These are phyloP conservation scores for Batillaria attramentaria DNA, from an alignment of 1,140 invertebrate species.

Conservation along the genomic window DNA sequence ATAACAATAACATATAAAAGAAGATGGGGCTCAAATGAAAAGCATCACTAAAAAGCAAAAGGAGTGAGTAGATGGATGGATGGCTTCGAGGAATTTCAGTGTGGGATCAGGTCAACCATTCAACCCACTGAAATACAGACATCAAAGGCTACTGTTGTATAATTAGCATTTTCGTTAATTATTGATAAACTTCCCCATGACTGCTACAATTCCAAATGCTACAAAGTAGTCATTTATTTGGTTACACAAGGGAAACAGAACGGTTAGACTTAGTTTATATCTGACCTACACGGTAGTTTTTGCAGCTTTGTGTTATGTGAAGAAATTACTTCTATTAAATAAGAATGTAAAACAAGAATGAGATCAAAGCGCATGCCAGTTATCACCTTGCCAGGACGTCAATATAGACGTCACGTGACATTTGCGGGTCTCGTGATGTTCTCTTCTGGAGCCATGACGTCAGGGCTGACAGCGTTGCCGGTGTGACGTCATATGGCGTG, in stretches of 20 bases:
- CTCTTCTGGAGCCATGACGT: neutral
- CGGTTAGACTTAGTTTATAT: too few relatives aligned
- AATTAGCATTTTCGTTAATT: too few relatives aligned
- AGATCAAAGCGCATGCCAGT: neutral
- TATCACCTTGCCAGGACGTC: slow-evolving; percentile 17
- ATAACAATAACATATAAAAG: neutral
- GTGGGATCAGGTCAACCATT: too few relatives aligned
- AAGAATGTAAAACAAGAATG: neutral
- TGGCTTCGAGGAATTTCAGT: neutral
- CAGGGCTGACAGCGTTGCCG: neutral
- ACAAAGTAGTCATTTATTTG: too few relatives aligned
- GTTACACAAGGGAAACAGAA: too few relatives aligned
- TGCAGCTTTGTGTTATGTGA: too few relatives aligned
- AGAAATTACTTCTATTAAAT: too few relatives aligned
- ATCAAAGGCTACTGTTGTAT: too few relatives aligned
- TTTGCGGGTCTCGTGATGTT: neutral
- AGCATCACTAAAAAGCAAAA: neutral
- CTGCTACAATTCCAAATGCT: too few relatives aligned
- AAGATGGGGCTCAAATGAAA: neutral
- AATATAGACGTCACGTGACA: neutral
- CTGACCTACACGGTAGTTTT: too few relatives aligned
- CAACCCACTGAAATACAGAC: too few relatives aligned
- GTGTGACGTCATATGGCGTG: slow-evolving; percentile 4
- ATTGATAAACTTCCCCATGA: too few relatives aligned
- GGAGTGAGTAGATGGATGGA: neutral